A percentile compares a stretch with the other conserved stretches of the same genome.
phyloP scores from a whole-genome alignment of 2,888 invertebrate genomes.

The Agrochola circellaris region DNA sequence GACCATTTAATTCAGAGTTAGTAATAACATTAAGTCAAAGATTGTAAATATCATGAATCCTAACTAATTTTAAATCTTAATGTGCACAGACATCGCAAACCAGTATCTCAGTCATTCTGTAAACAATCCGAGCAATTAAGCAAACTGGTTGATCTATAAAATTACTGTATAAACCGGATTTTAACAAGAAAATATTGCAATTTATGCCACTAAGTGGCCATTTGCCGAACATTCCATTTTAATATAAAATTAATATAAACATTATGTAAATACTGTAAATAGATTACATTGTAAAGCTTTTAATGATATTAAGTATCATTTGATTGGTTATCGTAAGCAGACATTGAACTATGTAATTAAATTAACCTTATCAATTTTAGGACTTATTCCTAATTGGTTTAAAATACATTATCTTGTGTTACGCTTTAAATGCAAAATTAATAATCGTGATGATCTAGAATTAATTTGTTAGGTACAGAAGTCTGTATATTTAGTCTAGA shows the following conservation, averaged over 20 bases:
- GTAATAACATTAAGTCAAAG: neutral
- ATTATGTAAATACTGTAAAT: slow-evolving; percentile 62
- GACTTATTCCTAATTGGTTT: neutral
- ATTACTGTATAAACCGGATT: slow-evolving; percentile 18
- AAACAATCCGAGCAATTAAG: neutral
- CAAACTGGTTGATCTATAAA: slow-evolving; percentile 4
- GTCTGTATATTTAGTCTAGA: neutral
- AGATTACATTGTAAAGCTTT: slow-evolving; percentile 53
- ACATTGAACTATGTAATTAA: neutral
- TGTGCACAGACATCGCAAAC: slow-evolving; percentile 18
- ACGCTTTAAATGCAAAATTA: slow-evolving; percentile 5
- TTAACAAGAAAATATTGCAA: slow-evolving; percentile 26
- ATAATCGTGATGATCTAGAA: neutral
- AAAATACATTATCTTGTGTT: neutral
- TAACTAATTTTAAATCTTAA: slow-evolving; percentile 18
- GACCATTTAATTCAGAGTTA: slow-evolving; percentile 4
- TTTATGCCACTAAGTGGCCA: slow-evolving; percentile 38
- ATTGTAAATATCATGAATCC: slow-evolving; percentile 29
- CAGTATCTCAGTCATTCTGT: slow-evolving; percentile 15
- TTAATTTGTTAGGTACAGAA: neutral
- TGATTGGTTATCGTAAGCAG: slow-evolving; percentile 51
- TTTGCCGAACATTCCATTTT: slow-evolving; percentile 55
- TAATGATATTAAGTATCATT: slow-evolving; percentile 31
- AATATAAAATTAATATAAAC: slow-evolving; percentile 24
- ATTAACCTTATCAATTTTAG: neutral